A percentile compares a stretch with the other conserved stretches of the same genome.
Conservation (phyloP, 2,888 invertebrate species). For the Trypoxylon attenuatum region DNA sequence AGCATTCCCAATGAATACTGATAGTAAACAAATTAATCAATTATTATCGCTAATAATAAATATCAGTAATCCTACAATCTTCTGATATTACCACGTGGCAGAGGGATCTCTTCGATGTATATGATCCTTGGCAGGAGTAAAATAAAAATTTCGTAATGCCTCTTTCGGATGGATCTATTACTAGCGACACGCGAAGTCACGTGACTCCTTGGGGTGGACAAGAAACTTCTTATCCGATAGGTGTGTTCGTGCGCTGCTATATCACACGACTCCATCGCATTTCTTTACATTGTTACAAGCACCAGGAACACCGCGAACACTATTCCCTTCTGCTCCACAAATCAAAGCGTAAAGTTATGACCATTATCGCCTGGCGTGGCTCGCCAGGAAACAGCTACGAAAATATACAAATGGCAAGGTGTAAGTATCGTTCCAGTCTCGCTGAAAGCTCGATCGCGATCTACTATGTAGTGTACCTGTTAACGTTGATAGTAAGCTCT, state of each 20-base stretch:
- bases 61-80: too few relatives aligned
- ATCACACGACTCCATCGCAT: constrained; percentile 42
- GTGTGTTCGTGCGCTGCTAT: constrained; percentile 22
- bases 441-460: too few relatives aligned
- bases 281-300: constrained; percentile 21
- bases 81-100: too few relatives aligned
- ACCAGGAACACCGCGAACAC: constrained; percentile 24
- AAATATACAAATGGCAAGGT: too few relatives aligned
- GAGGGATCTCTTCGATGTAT: not conserved
- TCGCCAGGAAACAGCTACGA: not conserved
- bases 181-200: constrained; percentile 50
- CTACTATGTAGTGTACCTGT: too few relatives aligned
- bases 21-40: too few relatives aligned
- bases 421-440: too few relatives aligned
- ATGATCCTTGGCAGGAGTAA: not conserved
- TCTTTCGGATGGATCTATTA: constrained; percentile 45
- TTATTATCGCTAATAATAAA: too few relatives aligned
- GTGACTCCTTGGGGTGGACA: constrained; percentile 44
- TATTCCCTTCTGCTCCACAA: too few relatives aligned
- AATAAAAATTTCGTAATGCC: constrained; percentile 34
- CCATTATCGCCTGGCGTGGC: not conserved
- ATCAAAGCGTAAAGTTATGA: not conserved
- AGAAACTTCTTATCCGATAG: constrained; percentile 37
- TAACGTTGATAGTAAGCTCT: too few relatives aligned
- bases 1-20: too few relatives aligned